Base-by-base conservation (phyloP, 2,888 invertebrate species). In the Plutella xylostella region DNA sequence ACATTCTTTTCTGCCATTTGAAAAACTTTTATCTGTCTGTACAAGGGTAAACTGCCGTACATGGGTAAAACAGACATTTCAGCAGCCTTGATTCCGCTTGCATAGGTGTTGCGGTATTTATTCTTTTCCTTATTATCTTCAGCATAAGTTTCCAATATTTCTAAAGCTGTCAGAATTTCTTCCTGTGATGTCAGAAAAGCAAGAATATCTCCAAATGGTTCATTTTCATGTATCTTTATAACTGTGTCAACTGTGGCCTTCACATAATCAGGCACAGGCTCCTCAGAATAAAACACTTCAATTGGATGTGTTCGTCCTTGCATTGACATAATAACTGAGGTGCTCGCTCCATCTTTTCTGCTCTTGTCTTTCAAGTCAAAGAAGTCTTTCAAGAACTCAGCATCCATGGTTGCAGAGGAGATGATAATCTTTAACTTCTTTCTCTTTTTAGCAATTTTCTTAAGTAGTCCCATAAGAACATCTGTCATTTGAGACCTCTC, bases 341-440 rank as follows among this genome's bases (percentile, higher is more conserved):
- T 73, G n/a, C 61, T 57, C 1, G 67, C 58, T 21, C 52, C 64
- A 3, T 60, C 56, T 11, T 47, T 55, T 1, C 65, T 58, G 20
- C 55, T 68, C 33, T 45, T 60, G 2, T 68, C 72, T 2, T 71
- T 68, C 1, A 83, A 42, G 73, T 92, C 91, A 64, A 96, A 96
- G 72, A 93, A 96, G 48, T 91, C 87, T 35, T 88, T 86, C 11
- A 96, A 80, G 54, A 92, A 91, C 64, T 94, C 92, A 0, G 97
- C 98, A 72, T 99, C 96, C 60, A 98, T 89, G 0, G 98, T 98
- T 0, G 98, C 98, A 0, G 98, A 98, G 0, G 97, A 93, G 20
- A 99, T 89, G 2, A 99, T 89, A 0, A 99, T 65, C 56, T 92
- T 90, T 1, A 98, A 73, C 51, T 91, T 92, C 54, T 87, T 89